Base-by-base conservation (phyloP, 2,888 invertebrate genomes). In the Caenorhabditis imperialis region DNA sequence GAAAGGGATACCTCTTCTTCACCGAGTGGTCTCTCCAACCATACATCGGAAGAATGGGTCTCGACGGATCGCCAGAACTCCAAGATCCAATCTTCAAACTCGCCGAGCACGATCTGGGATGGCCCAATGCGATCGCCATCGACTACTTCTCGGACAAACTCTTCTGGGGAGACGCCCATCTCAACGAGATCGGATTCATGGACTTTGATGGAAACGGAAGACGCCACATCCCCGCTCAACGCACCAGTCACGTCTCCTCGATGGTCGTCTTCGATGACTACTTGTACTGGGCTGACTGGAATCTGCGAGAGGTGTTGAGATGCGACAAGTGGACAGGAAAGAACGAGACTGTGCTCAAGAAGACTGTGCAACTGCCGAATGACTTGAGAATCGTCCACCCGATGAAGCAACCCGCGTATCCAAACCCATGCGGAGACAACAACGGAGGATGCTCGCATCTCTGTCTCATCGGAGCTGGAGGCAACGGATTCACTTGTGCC, bases 241-340 rank as follows among this genome's bases (percentile, higher is more conserved):
- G 84, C 16, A 86, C 86, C 14, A 81, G 82, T 25, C 98, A 99
- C 88, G 95, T 97, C 0, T 97, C 96, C 86, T 96, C 97, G 0
- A 90, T 99, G 45, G 93, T 94, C 7, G 91, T 97, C 0, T 97
- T 99, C 88, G 98, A 97, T 86, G 96, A 97, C 85, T 92, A 91
- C 83, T 85, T 91, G 48, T 99, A 93, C 90, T 99, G 97, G 96
- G 95, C 96, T 0, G 99, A 99, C 88, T 99, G 99, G 98, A 98
- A 98, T 89, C 90, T 95, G 53, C 96, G 96, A 88, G 82, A 82
- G 45, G 93, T 99, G 58, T 92, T 93, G 80, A 92, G 93, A 82
- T 96, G 96, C 0, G 93, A 96, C 86, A 99, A 98, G 89, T 96
- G 94, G 89, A 93, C 93, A 0, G 92, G 91, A 53, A 86, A 88